Conservation (phyloP, 2,113 vertebrate species). For the Madoqua kirkii region DNA sequence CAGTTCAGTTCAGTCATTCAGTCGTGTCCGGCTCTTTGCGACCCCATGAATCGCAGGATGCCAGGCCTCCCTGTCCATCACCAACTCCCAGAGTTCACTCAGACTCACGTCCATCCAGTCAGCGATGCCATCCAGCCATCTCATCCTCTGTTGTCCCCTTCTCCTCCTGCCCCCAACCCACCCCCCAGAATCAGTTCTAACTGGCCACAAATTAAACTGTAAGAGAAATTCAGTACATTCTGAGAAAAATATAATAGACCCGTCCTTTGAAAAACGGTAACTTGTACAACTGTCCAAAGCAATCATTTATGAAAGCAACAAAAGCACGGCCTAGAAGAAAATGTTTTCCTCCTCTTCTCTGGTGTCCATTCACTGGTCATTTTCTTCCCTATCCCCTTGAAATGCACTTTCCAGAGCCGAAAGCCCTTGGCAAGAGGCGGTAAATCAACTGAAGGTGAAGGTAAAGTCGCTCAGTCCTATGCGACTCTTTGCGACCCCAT, state of each 20-base stretch:
- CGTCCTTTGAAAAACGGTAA: not conserved
- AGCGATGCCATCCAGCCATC: too few relatives aligned
- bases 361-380: not conserved
- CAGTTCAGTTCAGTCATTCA: too few relatives aligned
- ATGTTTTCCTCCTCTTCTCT: not conserved
- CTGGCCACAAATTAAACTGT: not conserved
- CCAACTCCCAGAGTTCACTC: too few relatives aligned
- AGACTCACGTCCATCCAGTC: too few relatives aligned
- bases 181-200: too few relatives aligned
- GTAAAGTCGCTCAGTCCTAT: too few relatives aligned
- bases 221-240: not conserved
- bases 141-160: too few relatives aligned
- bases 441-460: not conserved
- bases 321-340: not conserved
- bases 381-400: not conserved
- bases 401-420: not conserved
- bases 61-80: too few relatives aligned
- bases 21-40: rapidly evolving
- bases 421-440: not conserved
- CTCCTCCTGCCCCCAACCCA: too few relatives aligned
- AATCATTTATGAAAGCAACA: not conserved
- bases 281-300: not conserved
- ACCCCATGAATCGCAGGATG: too few relatives aligned
- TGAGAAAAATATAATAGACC: not conserved
- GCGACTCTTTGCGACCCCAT: too few relatives aligned